Conservation (phyloP, 2,888 invertebrate genomes). For the Dione vanillae region DNA sequence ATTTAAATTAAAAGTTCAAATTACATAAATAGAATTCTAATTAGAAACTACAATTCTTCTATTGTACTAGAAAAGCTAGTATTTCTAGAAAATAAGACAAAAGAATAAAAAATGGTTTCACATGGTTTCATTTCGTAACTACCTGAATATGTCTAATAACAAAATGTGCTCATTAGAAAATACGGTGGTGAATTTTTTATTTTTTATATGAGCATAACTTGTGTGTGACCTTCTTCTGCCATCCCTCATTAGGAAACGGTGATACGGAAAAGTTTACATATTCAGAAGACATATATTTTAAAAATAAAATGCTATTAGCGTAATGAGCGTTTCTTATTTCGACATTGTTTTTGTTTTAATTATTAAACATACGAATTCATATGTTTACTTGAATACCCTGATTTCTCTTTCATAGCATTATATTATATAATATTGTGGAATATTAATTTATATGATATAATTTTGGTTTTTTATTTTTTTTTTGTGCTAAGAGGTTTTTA, state of each 20-base stretch:
- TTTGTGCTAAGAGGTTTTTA: no score
- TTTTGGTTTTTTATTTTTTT: no score
- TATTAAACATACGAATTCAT: background rate
- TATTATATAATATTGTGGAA: no score
- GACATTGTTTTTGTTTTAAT: background rate
- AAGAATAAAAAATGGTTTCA: constrained; percentile 12
- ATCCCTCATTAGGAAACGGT: constrained; percentile 42
- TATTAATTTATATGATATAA: no score
- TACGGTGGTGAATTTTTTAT: constrained; percentile 31
- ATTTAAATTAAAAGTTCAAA: background rate
- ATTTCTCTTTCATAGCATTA: no score
- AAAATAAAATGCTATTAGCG: constrained; percentile 16
- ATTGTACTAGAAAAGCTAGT: background rate
- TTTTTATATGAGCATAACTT: constrained; percentile 26
- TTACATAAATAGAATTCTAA: background rate
- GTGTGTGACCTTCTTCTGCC: constrained; percentile 40
- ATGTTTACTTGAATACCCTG: no score
- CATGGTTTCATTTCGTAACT: constrained; percentile 22
- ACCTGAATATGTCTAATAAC: constrained; percentile 30
- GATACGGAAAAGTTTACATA: constrained; percentile 34
- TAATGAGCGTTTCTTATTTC: background rate
- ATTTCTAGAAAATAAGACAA: constrained; percentile 17
- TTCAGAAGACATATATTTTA: constrained; percentile 27
- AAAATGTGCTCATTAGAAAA: constrained; percentile 33
- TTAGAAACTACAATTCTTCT: background rate